Conservation (phyloP, 2,797 vertebrate genomes). For the Amblyopsis hoosieri region DNA sequence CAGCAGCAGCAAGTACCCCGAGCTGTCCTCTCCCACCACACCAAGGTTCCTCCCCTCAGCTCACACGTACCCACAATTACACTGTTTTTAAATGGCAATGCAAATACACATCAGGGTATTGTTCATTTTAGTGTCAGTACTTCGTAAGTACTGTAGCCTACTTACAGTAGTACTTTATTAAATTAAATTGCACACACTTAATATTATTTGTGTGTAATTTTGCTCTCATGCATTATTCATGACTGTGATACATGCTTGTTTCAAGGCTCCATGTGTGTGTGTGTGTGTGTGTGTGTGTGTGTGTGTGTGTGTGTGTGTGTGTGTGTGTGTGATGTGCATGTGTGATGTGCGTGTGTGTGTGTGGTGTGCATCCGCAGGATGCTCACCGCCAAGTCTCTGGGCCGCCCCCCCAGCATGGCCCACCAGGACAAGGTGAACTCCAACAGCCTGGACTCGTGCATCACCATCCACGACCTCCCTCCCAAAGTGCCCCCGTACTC, state of each 20-base stretch:
- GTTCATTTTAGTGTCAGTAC: too few relatives aligned
- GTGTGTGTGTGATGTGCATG: neutral
- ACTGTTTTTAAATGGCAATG: neutral
- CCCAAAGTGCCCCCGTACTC: constrained; percentile 82
- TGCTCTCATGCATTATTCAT: constrained; percentile 7
- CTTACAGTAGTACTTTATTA: too few relatives aligned
- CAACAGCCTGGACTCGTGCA: constrained; percentile 91
- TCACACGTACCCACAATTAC: too few relatives aligned
- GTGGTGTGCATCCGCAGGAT: constrained; percentile 65
- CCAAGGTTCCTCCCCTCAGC: constrained; percentile 79
- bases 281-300: neutral
- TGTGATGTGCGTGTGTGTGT: too few relatives aligned
- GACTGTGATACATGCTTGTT: too few relatives aligned
- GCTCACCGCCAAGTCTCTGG: constrained; percentile 86
- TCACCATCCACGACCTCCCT: constrained; percentile 81
- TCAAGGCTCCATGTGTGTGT: too few relatives aligned
- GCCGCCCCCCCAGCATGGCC: constrained; percentile 89
- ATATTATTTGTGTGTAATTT: too few relatives aligned
- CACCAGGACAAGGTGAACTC: constrained; percentile 96
- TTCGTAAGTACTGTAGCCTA: too few relatives aligned
- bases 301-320: neutral
- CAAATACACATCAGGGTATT: neutral
- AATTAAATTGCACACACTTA: too few relatives aligned
- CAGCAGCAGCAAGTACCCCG: constrained; percentile 84
- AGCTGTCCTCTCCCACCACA: constrained; percentile 87